A percentile compares a stretch with the other conserved stretches of the same genome.
Evolutionary conservation across 2,888 invertebrate species (phyloP).

Genomic region (Xanthia icteritia): DNA sequence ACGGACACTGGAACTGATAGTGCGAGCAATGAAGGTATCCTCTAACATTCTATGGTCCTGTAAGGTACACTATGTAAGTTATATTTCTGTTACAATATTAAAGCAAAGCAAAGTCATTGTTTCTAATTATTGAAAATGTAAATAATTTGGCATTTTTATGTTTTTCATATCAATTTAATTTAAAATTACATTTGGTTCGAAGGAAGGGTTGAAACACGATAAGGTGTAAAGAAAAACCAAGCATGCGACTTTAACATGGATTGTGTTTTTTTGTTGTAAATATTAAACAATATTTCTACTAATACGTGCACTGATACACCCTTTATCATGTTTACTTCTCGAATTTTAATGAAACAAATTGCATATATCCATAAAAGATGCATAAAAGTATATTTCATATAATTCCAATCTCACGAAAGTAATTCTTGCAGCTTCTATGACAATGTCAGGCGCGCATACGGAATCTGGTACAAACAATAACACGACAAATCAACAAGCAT

Average conservation of each 20-base stretch:
- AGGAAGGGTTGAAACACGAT: constrained; percentile 81
- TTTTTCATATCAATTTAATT: constrained; percentile 55
- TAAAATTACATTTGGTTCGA: constrained; percentile 62
- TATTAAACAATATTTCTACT: constrained; percentile 75
- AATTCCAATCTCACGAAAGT: constrained; percentile 34
- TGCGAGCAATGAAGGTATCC: constrained; percentile 89
- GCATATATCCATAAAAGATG: neutral
- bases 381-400: neutral
- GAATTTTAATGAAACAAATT: constrained; percentile 28
- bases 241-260: constrained; percentile 81
- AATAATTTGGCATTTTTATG: constrained; percentile 80
- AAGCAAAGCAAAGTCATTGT: constrained; percentile 87
- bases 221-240: constrained; percentile 80
- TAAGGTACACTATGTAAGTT: constrained; percentile 88
- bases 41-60: constrained; percentile 87
- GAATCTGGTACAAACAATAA: constrained; percentile 88
- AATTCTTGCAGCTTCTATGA: constrained; percentile 92
- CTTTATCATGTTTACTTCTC: constrained; percentile 82
- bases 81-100: constrained; percentile 80
- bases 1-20: constrained; percentile 86
- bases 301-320: constrained; percentile 74
- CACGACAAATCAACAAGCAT: constrained; percentile 84
- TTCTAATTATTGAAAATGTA: constrained; percentile 64
- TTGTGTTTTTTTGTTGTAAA: constrained; percentile 70
- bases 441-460: constrained; percentile 91